These are phyloP conservation scores for Leptodactylus fuscus DNA, from an alignment of 2,113 vertebrate species.

Conservation along the genomic window DNA sequence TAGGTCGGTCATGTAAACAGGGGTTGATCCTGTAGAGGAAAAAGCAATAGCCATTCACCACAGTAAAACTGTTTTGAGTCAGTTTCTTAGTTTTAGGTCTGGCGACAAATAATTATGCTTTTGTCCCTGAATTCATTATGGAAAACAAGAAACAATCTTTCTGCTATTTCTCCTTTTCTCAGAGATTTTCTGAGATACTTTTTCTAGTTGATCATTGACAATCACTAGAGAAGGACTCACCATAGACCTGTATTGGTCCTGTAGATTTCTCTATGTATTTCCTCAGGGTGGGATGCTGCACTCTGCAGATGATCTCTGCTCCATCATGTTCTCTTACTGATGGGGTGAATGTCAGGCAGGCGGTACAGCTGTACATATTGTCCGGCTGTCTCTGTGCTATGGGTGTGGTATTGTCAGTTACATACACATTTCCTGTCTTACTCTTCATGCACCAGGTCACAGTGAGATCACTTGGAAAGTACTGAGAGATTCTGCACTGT, in stretches of 20 bases:
- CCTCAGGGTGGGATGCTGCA: background rate
- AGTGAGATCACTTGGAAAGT: background rate
- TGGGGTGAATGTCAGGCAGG: background rate
- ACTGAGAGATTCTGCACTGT: slow-evolving; percentile 14
- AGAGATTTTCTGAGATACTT: too few species aligned
- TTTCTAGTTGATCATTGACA: background rate
- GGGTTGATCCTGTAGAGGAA: too few species aligned
- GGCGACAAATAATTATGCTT: too few species aligned
- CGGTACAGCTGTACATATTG: background rate
- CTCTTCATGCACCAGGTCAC: background rate
- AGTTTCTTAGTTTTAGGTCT: too few species aligned
- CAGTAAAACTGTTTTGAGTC: too few species aligned
- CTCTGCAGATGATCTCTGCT: background rate
- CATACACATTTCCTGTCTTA: background rate
- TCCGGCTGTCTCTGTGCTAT: background rate
- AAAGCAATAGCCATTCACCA: too few species aligned
- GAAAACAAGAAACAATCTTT: too few species aligned
- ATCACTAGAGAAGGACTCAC: background rate
- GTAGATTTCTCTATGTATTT: background rate
- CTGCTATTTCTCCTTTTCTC: too few species aligned
- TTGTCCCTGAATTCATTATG: too few species aligned
- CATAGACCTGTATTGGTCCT: background rate
- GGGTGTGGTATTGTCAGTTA: background rate
- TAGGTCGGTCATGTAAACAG: too few species aligned
- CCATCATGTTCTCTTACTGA: background rate